phyloP scores from a whole-genome alignment of 2,113 vertebrate genomes.

The Pteropus alecto region DNA sequence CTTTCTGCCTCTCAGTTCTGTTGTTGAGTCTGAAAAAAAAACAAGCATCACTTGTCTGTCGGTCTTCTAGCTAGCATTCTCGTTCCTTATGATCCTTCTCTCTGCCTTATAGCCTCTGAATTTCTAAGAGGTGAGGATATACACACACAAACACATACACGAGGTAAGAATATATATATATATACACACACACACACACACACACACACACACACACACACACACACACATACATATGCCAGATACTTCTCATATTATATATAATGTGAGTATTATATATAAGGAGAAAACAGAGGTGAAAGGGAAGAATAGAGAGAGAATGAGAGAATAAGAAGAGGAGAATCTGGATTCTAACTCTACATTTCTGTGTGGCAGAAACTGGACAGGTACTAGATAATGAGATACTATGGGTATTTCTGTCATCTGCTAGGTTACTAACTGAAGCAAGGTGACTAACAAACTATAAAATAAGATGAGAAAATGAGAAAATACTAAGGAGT shows the following conservation, averaged over 20 bases:
- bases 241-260: too few relatives aligned
- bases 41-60: slow-evolving; percentile 91
- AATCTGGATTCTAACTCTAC: slow-evolving; percentile 81
- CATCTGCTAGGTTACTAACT: slow-evolving; percentile 36
- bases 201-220: background rate
- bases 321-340: background rate
- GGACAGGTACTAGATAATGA: background rate
- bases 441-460: slow-evolving; percentile 41
- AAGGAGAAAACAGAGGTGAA: background rate
- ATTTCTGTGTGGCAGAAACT: slow-evolving; percentile 79
- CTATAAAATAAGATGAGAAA: background rate
- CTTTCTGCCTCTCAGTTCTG: slow-evolving; percentile 92
- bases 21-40: slow-evolving; percentile 85
- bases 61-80: slow-evolving; percentile 80
- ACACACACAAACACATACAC: background rate
- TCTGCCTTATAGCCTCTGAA: slow-evolving; percentile 76
- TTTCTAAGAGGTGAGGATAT: slow-evolving; percentile 76
- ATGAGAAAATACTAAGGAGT: background rate
- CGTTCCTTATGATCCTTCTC: slow-evolving; percentile 48
- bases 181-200: background rate
- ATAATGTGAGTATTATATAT: too few relatives aligned
- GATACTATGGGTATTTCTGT: background rate
- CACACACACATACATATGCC: background rate
- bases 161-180: background rate
- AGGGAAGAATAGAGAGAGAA: slow-evolving; percentile 21